Percentiles rank a stretch among this genome's conserved stretches.
phyloP scores from a whole-genome alignment of 2,797 vertebrate genomes.

The Zenarchopterus dispar region DNA sequence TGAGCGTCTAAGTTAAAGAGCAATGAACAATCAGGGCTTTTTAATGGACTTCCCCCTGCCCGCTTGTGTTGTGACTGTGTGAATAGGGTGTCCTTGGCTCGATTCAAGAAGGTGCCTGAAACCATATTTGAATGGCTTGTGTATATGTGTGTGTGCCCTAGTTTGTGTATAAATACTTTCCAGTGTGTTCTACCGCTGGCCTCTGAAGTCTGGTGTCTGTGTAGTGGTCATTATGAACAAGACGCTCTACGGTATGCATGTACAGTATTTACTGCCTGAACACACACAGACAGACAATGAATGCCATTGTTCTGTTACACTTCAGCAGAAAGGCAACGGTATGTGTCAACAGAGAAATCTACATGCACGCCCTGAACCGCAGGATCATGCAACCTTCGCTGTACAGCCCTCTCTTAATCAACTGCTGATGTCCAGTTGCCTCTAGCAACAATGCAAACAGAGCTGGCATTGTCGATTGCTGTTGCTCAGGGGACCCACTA shows the following conservation, averaged over 20 bases:
- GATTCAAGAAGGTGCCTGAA: constrained; percentile 40
- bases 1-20: constrained; percentile 31
- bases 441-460: constrained; percentile 8
- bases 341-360: constrained; percentile 25
- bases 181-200: background rate
- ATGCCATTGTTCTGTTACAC: constrained; percentile 6
- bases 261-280: constrained; percentile 1
- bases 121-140: constrained; percentile 21
- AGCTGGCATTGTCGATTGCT: background rate
- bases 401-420: constrained; percentile 21
- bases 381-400: constrained; percentile 35
- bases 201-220: constrained; percentile 15
- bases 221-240: background rate
- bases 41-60: constrained; percentile 51
- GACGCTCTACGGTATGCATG: background rate
- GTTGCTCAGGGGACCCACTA: too few species aligned
- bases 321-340: constrained; percentile 12
- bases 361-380: constrained; percentile 39
- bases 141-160: constrained; percentile 10
- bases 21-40: constrained; percentile 49
- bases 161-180: background rate
- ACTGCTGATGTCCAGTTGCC: constrained; percentile 15
- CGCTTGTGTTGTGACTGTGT: constrained; percentile 57
- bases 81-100: constrained; percentile 43
- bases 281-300: background rate